Evolutionary conservation across 2,113 vertebrate species (phyloP).

Genomic region (Gadus macrocephalus): DNA sequence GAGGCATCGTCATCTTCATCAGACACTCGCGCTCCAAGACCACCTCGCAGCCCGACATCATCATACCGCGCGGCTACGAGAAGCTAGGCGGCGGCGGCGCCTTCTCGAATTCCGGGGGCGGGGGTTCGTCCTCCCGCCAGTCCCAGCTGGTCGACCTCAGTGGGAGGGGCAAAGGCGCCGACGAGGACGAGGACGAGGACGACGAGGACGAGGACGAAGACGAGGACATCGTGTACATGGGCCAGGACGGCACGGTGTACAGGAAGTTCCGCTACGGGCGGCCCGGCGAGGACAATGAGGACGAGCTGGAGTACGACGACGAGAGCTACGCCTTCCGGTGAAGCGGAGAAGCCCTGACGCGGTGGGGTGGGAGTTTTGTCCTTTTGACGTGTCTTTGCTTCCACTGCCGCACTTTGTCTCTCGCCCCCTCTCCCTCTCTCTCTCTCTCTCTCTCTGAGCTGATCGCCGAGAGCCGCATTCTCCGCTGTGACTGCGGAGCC

Average conservation of each 20-base stretch:
- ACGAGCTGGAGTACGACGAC: constrained; percentile 93
- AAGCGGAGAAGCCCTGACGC: constrained; percentile 18
- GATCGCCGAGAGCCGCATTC: constrained; percentile 33
- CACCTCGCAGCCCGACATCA: constrained; percentile 18
- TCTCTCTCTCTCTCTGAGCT: constrained; percentile 6
- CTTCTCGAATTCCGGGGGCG: constrained; percentile 53
- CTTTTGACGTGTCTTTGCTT: not conserved
- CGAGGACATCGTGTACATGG: constrained; percentile 96
- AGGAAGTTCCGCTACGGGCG: constrained; percentile 90
- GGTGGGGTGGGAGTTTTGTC: not conserved
- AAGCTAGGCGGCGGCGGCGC: constrained; percentile 73
- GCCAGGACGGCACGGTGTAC: constrained; percentile 91
- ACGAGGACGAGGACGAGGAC: constrained; percentile 65
- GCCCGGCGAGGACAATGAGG: constrained; percentile 81
- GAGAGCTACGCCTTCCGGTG: constrained; percentile 90
- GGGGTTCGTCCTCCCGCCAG: constrained; percentile 62
- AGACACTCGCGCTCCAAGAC: constrained; percentile 70
- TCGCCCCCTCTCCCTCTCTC: not conserved
- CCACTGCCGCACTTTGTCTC: not conserved
- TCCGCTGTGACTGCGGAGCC: constrained; percentile 27
- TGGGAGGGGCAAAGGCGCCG: constrained; percentile 52
- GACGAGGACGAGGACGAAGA: constrained; percentile 77
- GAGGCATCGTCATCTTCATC: constrained; percentile 70
- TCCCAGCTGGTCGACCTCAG: constrained; percentile 80
- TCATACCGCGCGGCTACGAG: constrained; percentile 75